Conservation (phyloP, 1,140 invertebrate species). For the Tetraneura akinire region DNA sequence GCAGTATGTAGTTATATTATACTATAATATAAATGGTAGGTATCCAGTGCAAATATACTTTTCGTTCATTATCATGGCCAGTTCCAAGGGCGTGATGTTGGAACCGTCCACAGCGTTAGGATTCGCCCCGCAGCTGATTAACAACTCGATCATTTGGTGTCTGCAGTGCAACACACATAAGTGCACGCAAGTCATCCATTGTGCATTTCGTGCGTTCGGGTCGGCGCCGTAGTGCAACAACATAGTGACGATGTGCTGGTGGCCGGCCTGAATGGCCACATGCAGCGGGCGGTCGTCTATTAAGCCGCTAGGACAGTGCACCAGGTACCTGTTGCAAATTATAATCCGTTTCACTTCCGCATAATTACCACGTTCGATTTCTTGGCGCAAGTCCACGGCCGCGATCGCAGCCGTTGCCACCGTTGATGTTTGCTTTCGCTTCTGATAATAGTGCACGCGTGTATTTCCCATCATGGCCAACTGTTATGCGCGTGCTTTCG, state of each 20-base stretch:
- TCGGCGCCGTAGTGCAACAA: slow-evolving; percentile 14
- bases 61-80: slow-evolving; percentile 6
- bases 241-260: background rate
- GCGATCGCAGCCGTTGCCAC: background rate
- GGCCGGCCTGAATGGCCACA: slow-evolving; percentile 10
- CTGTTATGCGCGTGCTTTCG: no score
- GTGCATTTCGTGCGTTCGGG: background rate
- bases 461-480: background rate
- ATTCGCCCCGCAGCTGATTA: background rate
- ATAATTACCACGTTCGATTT: slow-evolving; percentile 4
- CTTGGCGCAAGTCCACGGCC: background rate
- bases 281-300: background rate
- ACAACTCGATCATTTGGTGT: background rate
- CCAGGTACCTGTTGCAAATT: background rate
- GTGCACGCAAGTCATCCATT: background rate
- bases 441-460: background rate
- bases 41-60: background rate
- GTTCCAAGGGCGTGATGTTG: slow-evolving; percentile 3
- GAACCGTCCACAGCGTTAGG: background rate
- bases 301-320: background rate
- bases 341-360: background rate
- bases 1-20: no score
- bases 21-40: no score
- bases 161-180: background rate
- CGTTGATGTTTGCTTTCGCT: no score